Base-by-base conservation (phyloP, 2,797 vertebrate species). In the Fundulus diaphanus region DNA sequence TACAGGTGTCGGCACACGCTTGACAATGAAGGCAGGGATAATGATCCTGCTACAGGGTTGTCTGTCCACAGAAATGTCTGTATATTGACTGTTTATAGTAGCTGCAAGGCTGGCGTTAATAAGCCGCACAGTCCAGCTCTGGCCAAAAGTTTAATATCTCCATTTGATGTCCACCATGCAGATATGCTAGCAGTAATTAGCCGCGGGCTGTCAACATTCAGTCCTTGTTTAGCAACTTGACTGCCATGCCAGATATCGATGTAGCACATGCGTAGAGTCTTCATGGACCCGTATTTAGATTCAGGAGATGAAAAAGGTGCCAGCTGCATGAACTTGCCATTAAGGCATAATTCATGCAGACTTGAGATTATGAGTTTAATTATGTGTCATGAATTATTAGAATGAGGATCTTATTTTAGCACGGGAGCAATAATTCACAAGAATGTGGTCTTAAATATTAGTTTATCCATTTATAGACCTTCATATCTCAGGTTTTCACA, bases 151-250 rank as follows among this genome's bases (percentile, higher is more conserved):
- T 71, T 72, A 82, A 88, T 86, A 91, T 87, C 87, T 86, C 79
- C 56, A 77, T 90, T 90, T 91, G 91, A 92, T 89, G 85, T 91
- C 85, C 85, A 78, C 82, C 73, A 79, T 88, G 77, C 66, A 91
- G 90, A 93, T 84, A 79, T 82, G 83, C 86, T 90, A 87, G 82
- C 87, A 89, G 90, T 91, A 93, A 93, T 93, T 93, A 93, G 91
- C 82, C 80, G 42, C 2, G 74, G 80, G 78, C 84, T 93, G 93
- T 91, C 92, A 90, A 77, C 71, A 35, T 86, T 89, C 90, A 76
- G 84, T 81, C 80, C 78, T 85, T 90, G 81, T 89, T 40, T 92
- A 87, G 89, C 89, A 87, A 72, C 86, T 83, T 77, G 83, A 84
- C 85, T 86, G 76, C 71, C 2, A 7, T 48, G 66, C 77, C 83